A percentile compares a stretch with the other conserved stretches of the same genome.
These are phyloP conservation scores for Muscina levida DNA, from an alignment of 2,888 invertebrate species.

Conservation along the genomic window DNA sequence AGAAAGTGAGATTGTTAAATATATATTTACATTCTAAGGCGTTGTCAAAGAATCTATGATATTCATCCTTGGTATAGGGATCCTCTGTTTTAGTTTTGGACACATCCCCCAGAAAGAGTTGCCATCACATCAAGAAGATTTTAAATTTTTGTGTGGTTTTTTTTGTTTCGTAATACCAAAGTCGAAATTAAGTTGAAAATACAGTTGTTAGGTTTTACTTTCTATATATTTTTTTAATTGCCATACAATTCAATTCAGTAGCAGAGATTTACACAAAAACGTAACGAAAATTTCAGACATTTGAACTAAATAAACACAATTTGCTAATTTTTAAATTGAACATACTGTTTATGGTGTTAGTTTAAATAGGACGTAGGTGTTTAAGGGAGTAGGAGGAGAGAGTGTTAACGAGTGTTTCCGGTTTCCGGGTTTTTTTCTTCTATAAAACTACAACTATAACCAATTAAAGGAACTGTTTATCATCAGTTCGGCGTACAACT, in stretches of 20 bases:
- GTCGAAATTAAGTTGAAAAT: constrained; percentile 10
- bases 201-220: neutral
- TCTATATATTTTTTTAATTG: constrained; percentile 39
- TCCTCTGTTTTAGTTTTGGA: constrained; percentile 70
- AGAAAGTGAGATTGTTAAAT: neutral
- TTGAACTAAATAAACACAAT: no score
- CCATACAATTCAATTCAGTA: constrained; percentile 45
- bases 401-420: constrained; percentile 27
- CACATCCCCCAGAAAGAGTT: constrained; percentile 48
- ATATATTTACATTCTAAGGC: constrained; percentile 87
- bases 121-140: constrained; percentile 22
- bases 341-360: no score
- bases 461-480: neutral
- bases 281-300: neutral
- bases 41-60: constrained; percentile 89
- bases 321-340: no score
- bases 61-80: constrained; percentile 86
- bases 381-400: neutral
- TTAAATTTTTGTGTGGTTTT: no score
- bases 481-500: neutral
- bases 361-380: no score
- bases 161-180: constrained; percentile 21
- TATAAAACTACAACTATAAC: neutral
- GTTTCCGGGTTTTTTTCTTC: neutral
- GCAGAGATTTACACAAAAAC: constrained; percentile 35